These are phyloP conservation scores for Mastigias papua DNA, from an alignment of 30 jellyfish, hydroid and myxozoan species.

Conservation along the genomic window DNA sequence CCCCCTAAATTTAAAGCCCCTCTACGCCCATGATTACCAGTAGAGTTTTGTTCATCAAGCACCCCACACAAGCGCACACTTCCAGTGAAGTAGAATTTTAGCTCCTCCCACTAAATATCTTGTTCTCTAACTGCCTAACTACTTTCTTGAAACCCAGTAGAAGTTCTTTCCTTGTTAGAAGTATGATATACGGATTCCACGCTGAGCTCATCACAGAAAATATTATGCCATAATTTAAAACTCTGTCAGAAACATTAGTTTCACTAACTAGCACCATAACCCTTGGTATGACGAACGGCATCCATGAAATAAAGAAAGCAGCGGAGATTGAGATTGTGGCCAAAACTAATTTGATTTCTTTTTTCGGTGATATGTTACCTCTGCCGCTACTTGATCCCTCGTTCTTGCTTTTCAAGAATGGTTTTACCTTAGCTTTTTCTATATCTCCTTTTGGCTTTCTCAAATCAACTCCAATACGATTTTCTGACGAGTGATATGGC, in stretches of 20 bases:
- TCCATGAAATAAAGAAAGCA: constrained; percentile 55
- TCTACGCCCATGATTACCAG: too few species aligned
- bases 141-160: constrained; percentile 27
- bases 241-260: constrained; percentile 33
- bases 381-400: background rate
- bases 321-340: constrained; percentile 55
- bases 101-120: background rate
- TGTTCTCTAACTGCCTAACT: background rate
- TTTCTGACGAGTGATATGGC: background rate
- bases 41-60: too few species aligned
- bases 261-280: constrained; percentile 11
- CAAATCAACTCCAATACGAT: background rate
- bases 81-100: too few species aligned
- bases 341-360: constrained; percentile 64
- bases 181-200: constrained; percentile 61
- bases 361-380: constrained; percentile 1
- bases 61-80: background rate
- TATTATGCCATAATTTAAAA: constrained; percentile 28
- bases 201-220: constrained; percentile 53
- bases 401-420: background rate
- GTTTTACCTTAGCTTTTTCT: background rate
- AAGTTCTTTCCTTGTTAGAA: constrained; percentile 47
- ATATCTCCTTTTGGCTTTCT: background rate
- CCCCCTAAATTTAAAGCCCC: too few species aligned
- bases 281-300: constrained; percentile 49